Conservation (phyloP, 2,797 vertebrate genomes). For the Odontamblyopus lacepedii region DNA sequence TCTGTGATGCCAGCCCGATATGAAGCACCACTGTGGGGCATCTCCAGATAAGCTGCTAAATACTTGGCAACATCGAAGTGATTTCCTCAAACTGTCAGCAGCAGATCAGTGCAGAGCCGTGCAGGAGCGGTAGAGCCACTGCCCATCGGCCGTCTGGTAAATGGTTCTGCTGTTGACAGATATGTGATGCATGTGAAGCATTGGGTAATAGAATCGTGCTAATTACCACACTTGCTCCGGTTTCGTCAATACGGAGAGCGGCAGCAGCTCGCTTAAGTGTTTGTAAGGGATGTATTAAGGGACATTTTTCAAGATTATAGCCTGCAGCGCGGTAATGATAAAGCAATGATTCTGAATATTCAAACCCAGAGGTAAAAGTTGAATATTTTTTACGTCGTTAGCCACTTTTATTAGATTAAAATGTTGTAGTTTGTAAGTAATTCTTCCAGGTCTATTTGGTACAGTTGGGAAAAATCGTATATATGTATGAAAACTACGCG, state of each 20-base stretch:
- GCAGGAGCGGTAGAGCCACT: no score
- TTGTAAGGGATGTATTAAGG: no score
- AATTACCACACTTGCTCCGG: conserved; percentile 27
- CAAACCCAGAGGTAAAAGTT: no score
- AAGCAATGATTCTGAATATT: no score
- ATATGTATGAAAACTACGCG: no score
- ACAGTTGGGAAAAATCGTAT: no score
- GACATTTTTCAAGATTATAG: no score
- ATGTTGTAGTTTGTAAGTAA: no score
- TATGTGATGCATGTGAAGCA: conserved; percentile 22
- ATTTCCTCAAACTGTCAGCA: conserved; percentile 33
- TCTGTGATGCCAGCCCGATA: conserved; percentile 2
- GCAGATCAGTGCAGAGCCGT: neutral
- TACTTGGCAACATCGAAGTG: conserved; percentile 10
- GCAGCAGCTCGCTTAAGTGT: conserved; percentile 13
- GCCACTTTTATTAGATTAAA: no score
- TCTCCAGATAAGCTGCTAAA: conserved; percentile 32
- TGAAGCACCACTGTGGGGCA: conserved; percentile 13
- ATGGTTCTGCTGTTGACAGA: conserved; percentile 23
- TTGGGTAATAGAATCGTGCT: conserved; percentile 32
- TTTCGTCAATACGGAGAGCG: conserved; percentile 43
- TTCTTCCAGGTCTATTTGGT: no score
- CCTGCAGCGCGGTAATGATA: no score
- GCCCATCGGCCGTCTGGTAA: neutral
- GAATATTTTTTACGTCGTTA: no score